These are phyloP conservation scores for Micromys minutus DNA, from an alignment of 2,113 vertebrate species.

Conservation along the genomic window DNA sequence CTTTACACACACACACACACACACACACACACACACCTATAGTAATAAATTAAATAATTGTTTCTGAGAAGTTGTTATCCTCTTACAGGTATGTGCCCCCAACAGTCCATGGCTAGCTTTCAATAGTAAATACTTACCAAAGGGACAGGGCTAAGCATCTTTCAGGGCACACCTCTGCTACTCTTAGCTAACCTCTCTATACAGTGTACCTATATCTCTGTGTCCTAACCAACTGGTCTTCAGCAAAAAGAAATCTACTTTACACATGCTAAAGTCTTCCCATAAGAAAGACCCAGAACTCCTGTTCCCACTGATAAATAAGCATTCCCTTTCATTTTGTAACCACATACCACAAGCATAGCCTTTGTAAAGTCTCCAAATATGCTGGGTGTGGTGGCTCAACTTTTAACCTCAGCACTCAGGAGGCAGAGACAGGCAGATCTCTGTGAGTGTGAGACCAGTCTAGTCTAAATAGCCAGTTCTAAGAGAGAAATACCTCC, in stretches of 20 bases:
- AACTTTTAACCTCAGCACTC: neutral
- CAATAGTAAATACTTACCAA: neutral
- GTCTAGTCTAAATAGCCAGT: neutral
- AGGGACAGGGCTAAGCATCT: neutral
- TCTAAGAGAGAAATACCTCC: neutral
- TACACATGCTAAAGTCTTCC: neutral
- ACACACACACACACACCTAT: too few relatives aligned
- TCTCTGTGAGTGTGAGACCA: neutral
- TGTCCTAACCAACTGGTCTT: neutral
- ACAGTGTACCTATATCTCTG: neutral
- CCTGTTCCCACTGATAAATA: neutral
- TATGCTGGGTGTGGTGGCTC: neutral
- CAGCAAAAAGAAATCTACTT: neutral
- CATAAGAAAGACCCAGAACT: neutral
- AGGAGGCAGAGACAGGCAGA: neutral
- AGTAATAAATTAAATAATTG: neutral
- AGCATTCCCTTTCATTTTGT: neutral
- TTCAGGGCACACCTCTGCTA: neutral
- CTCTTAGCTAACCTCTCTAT: neutral
- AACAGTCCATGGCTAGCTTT: neutral
- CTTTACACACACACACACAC: too few relatives aligned
- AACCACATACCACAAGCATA: neutral
- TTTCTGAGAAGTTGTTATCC: neutral
- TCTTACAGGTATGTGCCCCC: neutral
- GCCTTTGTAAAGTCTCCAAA: neutral